phyloP scores from a whole-genome alignment of 2,797 vertebrate species.

The Enteromius argenteus region DNA sequence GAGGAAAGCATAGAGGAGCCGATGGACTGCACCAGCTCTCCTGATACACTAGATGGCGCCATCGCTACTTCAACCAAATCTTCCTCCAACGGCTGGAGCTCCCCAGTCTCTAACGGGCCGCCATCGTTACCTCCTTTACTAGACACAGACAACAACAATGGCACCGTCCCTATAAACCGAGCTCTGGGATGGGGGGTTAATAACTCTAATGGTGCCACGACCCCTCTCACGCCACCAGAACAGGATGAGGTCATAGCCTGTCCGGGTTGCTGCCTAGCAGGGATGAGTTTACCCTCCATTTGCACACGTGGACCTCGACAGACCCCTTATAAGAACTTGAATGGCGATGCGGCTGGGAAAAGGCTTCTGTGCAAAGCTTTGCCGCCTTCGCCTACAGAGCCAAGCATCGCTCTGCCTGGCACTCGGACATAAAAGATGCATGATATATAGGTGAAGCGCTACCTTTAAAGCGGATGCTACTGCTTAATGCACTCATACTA shows the following conservation, averaged over 20 bases:
- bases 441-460: neutral
- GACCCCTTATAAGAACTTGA: slow-evolving; percentile 92
- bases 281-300: slow-evolving; percentile 87
- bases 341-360: slow-evolving; percentile 80
- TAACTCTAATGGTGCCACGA: slow-evolving; percentile 53
- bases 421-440: slow-evolving; percentile 77
- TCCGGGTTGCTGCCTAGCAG: slow-evolving; percentile 89
- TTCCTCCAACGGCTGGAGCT: slow-evolving; percentile 75
- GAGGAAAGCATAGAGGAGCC: slow-evolving; percentile 70
- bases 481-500: slow-evolving; percentile 25
- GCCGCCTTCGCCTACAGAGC: slow-evolving; percentile 72
- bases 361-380: slow-evolving; percentile 80
- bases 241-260: slow-evolving; percentile 90
- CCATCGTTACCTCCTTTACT: slow-evolving; percentile 71
- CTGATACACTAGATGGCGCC: slow-evolving; percentile 73
- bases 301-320: slow-evolving; percentile 81
- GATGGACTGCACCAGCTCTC: slow-evolving; percentile 84
- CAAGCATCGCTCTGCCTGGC: slow-evolving; percentile 84
- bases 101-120: slow-evolving; percentile 72
- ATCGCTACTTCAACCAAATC: slow-evolving; percentile 64
- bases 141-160: slow-evolving; percentile 84
- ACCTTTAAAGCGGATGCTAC: slow-evolving; percentile 24
- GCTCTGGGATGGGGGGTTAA: slow-evolving; percentile 77
- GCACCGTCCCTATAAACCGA: slow-evolving; percentile 75
- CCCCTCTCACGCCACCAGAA: slow-evolving; percentile 65